Percentiles rank a stretch among this genome's conserved stretches.
Conservation (phyloP, 2,888 invertebrate genomes). For the Pollenia labialis region DNA sequence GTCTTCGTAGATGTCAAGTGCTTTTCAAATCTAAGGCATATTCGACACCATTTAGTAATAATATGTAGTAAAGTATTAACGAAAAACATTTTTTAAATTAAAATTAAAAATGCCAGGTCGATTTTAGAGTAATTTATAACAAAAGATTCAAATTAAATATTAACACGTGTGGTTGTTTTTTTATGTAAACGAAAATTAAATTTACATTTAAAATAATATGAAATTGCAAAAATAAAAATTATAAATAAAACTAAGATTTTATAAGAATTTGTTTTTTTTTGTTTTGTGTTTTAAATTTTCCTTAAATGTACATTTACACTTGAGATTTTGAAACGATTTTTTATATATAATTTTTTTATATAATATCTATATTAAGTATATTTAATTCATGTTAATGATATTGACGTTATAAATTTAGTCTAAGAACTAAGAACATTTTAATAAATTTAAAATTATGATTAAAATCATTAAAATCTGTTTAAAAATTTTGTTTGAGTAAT, state of each 20-base stretch:
- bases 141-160: constrained; percentile 42
- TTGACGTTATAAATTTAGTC: constrained; percentile 17
- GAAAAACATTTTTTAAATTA: constrained; percentile 24
- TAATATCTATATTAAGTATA: background rate
- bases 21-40: constrained; percentile 34
- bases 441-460: background rate
- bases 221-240: constrained; percentile 3
- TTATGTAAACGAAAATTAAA: constrained; percentile 57
- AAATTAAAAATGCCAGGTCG: constrained; percentile 41
- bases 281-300: constrained; percentile 10
- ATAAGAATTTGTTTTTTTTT: constrained; percentile 30
- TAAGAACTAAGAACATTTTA: background rate
- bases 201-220: constrained; percentile 28
- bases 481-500: too few species aligned
- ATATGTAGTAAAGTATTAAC: constrained; percentile 32
- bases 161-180: constrained; percentile 70
- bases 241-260: constrained; percentile 15
- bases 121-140: constrained; percentile 48
- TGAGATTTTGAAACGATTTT: background rate
- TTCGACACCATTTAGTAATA: constrained; percentile 38
- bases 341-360: too few species aligned
- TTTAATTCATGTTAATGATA: constrained; percentile 15
- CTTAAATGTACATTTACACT: background rate
- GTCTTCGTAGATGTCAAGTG: constrained; percentile 52
- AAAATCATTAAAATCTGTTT: background rate